These are phyloP conservation scores for Bacillus rossius DNA, from an alignment of 1,140 invertebrate genomes.

Conservation along the genomic window DNA sequence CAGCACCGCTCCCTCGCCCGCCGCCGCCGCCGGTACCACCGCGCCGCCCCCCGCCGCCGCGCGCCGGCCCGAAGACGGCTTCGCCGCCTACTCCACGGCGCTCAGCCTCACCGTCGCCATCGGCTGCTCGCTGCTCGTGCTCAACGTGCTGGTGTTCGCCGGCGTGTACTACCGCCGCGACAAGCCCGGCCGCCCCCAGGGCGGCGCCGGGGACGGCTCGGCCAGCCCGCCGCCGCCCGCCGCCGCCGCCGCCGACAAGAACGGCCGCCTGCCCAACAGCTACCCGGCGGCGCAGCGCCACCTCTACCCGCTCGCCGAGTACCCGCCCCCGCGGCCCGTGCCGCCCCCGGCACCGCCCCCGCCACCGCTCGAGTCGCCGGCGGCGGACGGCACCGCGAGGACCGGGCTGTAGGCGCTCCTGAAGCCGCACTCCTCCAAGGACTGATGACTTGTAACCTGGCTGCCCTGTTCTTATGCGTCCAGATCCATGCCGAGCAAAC, in stretches of 20 bases:
- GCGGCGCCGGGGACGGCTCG: constrained; percentile 20
- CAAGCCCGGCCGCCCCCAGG: constrained; percentile 57
- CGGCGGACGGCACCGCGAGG: too few relatives aligned
- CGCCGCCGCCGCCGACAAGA: constrained; percentile 68
- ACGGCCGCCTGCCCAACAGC: constrained; percentile 78
- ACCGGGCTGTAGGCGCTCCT: too few relatives aligned
- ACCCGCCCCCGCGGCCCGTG: constrained; percentile 37
- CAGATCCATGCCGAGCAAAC: too few relatives aligned
- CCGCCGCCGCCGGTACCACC: constrained; percentile 39
- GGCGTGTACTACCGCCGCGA: constrained; percentile 92
- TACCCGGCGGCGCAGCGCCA: constrained; percentile 27
- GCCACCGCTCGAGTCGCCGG: too few relatives aligned
- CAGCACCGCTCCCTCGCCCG: constrained; percentile 40
- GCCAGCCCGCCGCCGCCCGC: constrained; percentile 51
- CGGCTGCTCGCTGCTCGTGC: constrained; percentile 80
- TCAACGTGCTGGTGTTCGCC: constrained; percentile 90
- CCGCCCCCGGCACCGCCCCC: too few relatives aligned
- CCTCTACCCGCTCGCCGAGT: constrained; percentile 60
- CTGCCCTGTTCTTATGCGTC: too few relatives aligned
- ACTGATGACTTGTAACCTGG: too few relatives aligned
- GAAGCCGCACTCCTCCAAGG: too few relatives aligned
- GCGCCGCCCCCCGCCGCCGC: constrained; percentile 22
- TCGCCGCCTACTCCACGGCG: constrained; percentile 81
- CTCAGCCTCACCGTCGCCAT: constrained; percentile 91
- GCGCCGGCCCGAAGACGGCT: constrained; percentile 62